These are phyloP conservation scores for Sorex fumeus DNA, from an alignment of 2,113 vertebrate species.

Conservation along the genomic window DNA sequence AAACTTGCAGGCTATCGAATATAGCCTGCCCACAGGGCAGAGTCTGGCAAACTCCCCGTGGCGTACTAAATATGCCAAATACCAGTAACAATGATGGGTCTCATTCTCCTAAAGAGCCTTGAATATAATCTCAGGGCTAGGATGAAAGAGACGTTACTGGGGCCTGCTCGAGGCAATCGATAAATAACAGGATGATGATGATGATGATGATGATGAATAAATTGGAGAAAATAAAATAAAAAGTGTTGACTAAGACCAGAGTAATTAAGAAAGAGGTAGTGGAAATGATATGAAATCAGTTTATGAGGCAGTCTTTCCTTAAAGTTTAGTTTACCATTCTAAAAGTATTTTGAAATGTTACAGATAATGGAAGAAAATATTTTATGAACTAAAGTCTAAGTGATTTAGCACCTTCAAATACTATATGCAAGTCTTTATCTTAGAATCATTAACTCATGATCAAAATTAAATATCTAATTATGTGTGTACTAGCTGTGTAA, in stretches of 20 bases:
- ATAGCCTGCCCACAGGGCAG: no score
- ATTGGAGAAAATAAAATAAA: conserved; percentile 20
- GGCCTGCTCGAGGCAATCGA: no score
- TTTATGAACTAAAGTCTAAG: neutral
- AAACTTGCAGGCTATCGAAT: no score
- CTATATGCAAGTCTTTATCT: neutral
- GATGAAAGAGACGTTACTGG: no score
- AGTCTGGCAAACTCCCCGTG: no score
- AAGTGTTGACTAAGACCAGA: conserved; percentile 19
- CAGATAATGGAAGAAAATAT: neutral
- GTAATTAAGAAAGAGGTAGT: neutral
- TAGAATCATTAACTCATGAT: neutral
- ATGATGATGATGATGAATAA: no score
- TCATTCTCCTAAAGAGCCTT: no score
- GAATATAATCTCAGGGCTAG: no score
- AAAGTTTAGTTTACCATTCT: conserved; percentile 35
- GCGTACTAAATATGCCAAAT: no score
- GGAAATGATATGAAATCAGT: conserved; percentile 26
- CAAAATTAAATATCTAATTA: neutral
- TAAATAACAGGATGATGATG: no score
- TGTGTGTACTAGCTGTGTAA: neutral
- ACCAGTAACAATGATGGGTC: no score
- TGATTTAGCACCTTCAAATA: neutral
- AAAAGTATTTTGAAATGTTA: neutral
- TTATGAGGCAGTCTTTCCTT: conserved; percentile 18